A percentile compares a stretch with the other conserved stretches of the same genome.
phyloP scores from a whole-genome alignment of 2,113 vertebrate genomes.

The Lepidiolamprologus cunningtoni region DNA sequence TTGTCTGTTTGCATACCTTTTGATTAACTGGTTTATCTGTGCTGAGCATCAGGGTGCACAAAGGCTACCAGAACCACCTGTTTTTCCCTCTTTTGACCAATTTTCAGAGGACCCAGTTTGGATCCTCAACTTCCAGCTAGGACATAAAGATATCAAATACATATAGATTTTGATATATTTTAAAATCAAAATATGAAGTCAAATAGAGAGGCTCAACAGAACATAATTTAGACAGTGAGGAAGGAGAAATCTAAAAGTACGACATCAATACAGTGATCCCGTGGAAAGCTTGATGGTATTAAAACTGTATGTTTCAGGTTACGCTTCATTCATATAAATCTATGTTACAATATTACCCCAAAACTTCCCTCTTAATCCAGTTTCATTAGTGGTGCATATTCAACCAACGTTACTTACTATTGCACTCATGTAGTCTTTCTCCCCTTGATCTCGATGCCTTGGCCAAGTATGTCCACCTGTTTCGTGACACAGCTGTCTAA shows the following conservation, averaged over 20 bases:
- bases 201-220: not conserved
- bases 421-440: not conserved
- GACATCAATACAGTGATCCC: not conserved
- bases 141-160: not conserved
- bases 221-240: not conserved
- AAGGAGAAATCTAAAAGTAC: not conserved
- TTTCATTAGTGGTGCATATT: not conserved
- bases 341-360: not conserved
- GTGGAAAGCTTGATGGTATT: not conserved
- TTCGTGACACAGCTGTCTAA: slow-evolving; percentile 72
- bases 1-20: slow-evolving; percentile 60
- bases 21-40: slow-evolving; percentile 60
- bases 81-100: slow-evolving; percentile 72
- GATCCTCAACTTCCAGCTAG: slow-evolving; percentile 77
- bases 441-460: slow-evolving; percentile 71
- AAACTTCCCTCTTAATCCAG: not conserved
- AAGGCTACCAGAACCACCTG: slow-evolving; percentile 61
- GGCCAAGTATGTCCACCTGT: slow-evolving; percentile 70
- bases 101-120: slow-evolving; percentile 72
- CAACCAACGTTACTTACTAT: not conserved
- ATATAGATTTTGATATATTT: not conserved
- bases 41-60: slow-evolving; percentile 61
- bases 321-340: not conserved
- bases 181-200: not conserved
- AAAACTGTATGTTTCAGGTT: not conserved